phyloP scores from a whole-genome alignment of 2,113 vertebrate species.

The Pagrus major region DNA sequence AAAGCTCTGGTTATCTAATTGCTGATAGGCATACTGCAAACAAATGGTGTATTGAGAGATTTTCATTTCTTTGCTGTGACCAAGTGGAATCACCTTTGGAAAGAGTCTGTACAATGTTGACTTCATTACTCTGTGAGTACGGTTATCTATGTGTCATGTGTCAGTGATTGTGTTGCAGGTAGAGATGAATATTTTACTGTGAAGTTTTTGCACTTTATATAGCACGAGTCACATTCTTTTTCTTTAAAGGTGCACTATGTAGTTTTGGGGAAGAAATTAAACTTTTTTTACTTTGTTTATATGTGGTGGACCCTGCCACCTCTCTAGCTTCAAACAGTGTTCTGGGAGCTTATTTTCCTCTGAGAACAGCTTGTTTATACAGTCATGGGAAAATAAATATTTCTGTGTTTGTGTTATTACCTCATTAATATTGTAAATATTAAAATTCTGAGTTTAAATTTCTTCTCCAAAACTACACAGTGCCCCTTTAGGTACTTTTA shows the following conservation, averaged over 20 bases:
- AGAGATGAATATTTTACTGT: not conserved
- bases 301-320: too few species aligned
- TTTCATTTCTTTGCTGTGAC: conserved; percentile 60
- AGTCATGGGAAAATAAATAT: too few species aligned
- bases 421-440: too few species aligned
- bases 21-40: not conserved
- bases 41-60: not conserved
- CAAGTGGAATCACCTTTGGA: conserved; percentile 65
- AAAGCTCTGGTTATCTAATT: not conserved
- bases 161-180: conserved; percentile 11
- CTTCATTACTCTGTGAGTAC: conserved; percentile 74
- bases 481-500: not conserved
- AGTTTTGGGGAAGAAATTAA: too few species aligned
- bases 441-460: too few species aligned
- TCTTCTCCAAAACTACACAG: too few species aligned
- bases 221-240: conserved; percentile 6
- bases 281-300: too few species aligned
- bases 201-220: not conserved
- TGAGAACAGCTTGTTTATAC: too few species aligned
- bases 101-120: conserved; percentile 58
- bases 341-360: too few species aligned
- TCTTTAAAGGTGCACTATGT: too few species aligned
- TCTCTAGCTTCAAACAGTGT: too few species aligned
- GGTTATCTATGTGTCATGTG: conserved; percentile 25
- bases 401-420: too few species aligned